Evolutionary conservation across 2,797 vertebrate genomes (phyloP).

Genomic region (Acanthurus tractus): DNA sequence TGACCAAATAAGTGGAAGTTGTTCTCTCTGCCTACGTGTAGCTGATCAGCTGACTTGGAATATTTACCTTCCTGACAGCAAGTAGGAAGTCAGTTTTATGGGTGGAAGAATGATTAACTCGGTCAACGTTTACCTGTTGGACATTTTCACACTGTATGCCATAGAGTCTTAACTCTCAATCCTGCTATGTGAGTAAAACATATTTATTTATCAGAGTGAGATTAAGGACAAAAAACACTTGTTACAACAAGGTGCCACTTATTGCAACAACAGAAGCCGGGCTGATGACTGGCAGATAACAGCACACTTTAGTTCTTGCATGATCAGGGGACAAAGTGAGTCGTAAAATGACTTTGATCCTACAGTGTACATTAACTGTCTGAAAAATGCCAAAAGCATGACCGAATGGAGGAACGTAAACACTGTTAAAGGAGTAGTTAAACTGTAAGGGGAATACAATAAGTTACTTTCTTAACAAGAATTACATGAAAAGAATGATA

Average conservation of each 20-base stretch:
- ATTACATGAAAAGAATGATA: constrained; percentile 12
- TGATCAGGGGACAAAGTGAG: not conserved
- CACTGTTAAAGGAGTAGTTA: not conserved
- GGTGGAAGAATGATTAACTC: constrained; percentile 32
- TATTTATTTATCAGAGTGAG: constrained; percentile 6
- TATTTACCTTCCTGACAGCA: constrained; percentile 4
- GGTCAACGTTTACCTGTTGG: not conserved
- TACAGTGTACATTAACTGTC: not conserved
- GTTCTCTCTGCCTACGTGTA: constrained; percentile 6
- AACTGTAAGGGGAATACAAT: not conserved
- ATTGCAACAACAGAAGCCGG: not conserved
- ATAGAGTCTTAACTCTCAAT: not conserved
- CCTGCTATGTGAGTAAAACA: not conserved
- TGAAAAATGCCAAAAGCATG: not conserved
- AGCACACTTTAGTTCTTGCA: not conserved
- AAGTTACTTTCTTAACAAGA: not conserved
- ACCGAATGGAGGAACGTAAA: not conserved
- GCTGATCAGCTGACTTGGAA: constrained; percentile 38
- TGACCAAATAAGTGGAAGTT: constrained; percentile 55
- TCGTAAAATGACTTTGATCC: not conserved
- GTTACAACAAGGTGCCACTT: not conserved
- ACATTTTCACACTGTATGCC: constrained; percentile 13
- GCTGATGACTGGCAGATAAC: not conserved
- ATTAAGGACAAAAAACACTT: constrained; percentile 3
- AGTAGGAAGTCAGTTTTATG: constrained; percentile 1